Conservation (phyloP, 2,888 invertebrate species). For the Nezara viridula region DNA sequence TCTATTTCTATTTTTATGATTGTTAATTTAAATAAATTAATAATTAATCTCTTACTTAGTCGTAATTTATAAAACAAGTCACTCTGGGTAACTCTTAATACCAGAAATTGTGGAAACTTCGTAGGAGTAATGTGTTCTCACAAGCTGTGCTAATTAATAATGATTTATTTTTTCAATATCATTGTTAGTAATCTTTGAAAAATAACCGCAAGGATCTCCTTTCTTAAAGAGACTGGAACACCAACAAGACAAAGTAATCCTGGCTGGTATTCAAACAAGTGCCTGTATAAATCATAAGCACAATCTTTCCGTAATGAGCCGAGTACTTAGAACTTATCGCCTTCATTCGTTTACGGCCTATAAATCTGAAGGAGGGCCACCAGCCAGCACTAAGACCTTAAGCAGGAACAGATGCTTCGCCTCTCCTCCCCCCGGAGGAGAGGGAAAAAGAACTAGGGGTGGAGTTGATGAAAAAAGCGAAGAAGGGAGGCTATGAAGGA, state of each 20-base stretch:
- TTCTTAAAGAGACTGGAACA: background rate
- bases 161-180: too few species aligned
- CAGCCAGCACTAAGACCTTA: background rate
- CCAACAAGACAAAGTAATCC: background rate
- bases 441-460: background rate
- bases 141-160: too few species aligned
- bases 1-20: too few species aligned
- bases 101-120: too few species aligned
- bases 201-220: background rate
- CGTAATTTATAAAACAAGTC: too few species aligned
- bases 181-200: too few species aligned
- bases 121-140: too few species aligned
- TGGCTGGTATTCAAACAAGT: background rate
- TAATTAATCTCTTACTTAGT: too few species aligned
- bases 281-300: background rate
- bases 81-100: too few species aligned
- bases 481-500: constrained; percentile 8
- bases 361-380: constrained; percentile 28
- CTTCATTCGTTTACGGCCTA: constrained; percentile 17
- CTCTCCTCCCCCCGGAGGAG: background rate
- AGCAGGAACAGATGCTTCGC: constrained; percentile 40
- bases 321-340: constrained; percentile 28
- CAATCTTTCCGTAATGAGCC: background rate
- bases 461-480: constrained; percentile 53
- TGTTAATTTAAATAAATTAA: too few species aligned